Base-by-base conservation (phyloP, 92 coral and sea anemone species). In the Epizoanthus fatuus region DNA sequence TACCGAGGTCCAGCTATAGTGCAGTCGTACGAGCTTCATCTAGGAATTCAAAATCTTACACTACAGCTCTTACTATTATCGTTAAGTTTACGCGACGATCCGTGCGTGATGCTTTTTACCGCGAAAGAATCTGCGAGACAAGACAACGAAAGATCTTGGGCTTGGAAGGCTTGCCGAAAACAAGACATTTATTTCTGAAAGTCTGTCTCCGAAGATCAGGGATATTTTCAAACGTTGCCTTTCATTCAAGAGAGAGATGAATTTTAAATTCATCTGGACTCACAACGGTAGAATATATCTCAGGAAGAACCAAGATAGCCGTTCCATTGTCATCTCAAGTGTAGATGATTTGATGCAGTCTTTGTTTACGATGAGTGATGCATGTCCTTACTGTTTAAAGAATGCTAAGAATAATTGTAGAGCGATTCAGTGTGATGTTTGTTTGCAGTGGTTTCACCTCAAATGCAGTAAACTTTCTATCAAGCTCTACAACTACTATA, bases 371-470 rank as follows among this genome's bases (percentile, higher is more conserved):
- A 54, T 54, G 59, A 54, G 59, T 54, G 59, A 54, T 54, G 59
- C 59, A 54, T 54, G 15, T 54, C 59, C 15, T 11, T 54, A 11
- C 17, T 54, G 59, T 10, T 7, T 54, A 54, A 54, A 54, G 2
- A 54, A 0, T 54, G 59, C 1, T 16, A 22, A 22, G 25, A 22
- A 22, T 22, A 22, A 22, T 22, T 22, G 25, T 22, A 55, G 59
- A 55, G 59, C 59, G 59, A 55, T 55, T 16, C 59, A 55, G 59
- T 55, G 59, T 55, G 59, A 55, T 55, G 59, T 55, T 55, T 55
- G 59, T 55, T 55, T 55, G 15, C 17, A 11, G 14, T 16, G 17
- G 17, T 55, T 22, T 22, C 25, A 22, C 25, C 25, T 22, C 25
- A 22, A 22, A 22, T 22, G 25, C 25, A 0, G 25, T 22, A 22